Conservation (phyloP, 2,888 invertebrate genomes). For the Dastarcus helophoroides region DNA sequence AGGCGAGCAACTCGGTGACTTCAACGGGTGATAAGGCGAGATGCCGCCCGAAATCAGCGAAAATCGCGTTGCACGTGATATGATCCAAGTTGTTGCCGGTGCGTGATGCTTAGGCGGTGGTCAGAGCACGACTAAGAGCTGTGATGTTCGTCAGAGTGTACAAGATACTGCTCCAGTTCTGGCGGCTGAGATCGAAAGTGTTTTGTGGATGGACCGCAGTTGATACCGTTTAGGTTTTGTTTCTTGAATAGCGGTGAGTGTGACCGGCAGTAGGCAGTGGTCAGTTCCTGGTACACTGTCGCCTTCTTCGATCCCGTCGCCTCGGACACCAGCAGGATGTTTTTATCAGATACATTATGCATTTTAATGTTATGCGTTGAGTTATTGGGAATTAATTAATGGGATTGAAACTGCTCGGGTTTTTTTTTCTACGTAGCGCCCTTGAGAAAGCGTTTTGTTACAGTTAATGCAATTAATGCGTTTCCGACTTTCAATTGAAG, state of each 20-base stretch:
- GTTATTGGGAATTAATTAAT: no score
- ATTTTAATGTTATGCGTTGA: not conserved
- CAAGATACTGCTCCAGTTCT: constrained; percentile 34
- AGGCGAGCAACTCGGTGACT: constrained; percentile 15
- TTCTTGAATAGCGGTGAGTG: constrained; percentile 22
- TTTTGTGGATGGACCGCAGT: constrained; percentile 32
- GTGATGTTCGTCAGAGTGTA: constrained; percentile 15
- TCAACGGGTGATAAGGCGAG: constrained; percentile 4
- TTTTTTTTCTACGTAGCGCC: no score
- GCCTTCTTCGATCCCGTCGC: constrained; percentile 3
- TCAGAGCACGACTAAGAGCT: constrained; percentile 9
- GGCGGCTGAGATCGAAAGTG: constrained; percentile 34
- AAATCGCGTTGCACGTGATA: constrained; percentile 9
- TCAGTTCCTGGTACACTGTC: constrained; percentile 27
- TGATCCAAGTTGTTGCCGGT: not conserved
- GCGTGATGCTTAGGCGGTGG: constrained; percentile 10
- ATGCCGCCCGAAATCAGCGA: constrained; percentile 3
- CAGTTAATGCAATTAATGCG: no score
- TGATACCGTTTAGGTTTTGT: constrained; percentile 32
- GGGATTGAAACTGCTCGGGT: no score
- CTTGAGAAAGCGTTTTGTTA: no score
- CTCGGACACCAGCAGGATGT: constrained; percentile 17
- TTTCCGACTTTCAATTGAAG: no score
- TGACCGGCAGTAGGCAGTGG: constrained; percentile 21
- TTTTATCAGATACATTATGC: constrained; percentile 16